These are phyloP conservation scores for Cyprinus carpio DNA, from an alignment of 2,113 vertebrate genomes.

Conservation along the genomic window DNA sequence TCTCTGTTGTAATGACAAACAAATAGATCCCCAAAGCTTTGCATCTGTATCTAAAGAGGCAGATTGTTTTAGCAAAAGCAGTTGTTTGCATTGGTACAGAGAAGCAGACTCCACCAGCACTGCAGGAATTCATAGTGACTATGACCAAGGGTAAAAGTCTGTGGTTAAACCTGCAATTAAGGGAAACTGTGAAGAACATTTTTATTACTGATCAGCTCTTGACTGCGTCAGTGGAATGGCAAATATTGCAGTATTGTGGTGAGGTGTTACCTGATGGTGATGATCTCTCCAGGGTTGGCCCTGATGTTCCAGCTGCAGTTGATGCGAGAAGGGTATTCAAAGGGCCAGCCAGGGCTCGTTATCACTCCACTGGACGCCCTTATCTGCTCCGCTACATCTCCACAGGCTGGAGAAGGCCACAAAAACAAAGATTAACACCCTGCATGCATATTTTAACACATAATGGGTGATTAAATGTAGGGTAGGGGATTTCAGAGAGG, in stretches of 20 bases:
- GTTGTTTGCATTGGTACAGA: neutral
- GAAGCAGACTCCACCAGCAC: neutral
- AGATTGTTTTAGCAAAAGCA: neutral
- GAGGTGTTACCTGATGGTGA: conserved; percentile 90
- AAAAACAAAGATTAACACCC: neutral
- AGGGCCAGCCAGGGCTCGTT: conserved; percentile 95
- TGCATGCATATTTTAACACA: neutral
- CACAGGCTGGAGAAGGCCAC: conserved; percentile 80
- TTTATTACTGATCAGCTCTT: neutral
- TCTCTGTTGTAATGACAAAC: neutral
- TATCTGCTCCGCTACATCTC: conserved; percentile 88
- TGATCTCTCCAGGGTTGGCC: conserved; percentile 89
- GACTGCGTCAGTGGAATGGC: neutral
- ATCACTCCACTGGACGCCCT: conserved; percentile 86
- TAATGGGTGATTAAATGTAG: neutral
- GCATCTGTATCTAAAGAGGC: neutral
- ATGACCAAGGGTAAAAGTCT: neutral
- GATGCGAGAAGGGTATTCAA: conserved; percentile 85
- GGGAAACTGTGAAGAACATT: neutral
- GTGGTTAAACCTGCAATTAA: neutral
- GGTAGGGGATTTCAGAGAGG: neutral
- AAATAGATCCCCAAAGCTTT: neutral
- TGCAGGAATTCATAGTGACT: neutral
- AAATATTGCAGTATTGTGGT: neutral
- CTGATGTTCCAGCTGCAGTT: conserved; percentile 98